phyloP scores from a whole-genome alignment of 1,140 invertebrate species.

The Calephelis virginiensis region DNA sequence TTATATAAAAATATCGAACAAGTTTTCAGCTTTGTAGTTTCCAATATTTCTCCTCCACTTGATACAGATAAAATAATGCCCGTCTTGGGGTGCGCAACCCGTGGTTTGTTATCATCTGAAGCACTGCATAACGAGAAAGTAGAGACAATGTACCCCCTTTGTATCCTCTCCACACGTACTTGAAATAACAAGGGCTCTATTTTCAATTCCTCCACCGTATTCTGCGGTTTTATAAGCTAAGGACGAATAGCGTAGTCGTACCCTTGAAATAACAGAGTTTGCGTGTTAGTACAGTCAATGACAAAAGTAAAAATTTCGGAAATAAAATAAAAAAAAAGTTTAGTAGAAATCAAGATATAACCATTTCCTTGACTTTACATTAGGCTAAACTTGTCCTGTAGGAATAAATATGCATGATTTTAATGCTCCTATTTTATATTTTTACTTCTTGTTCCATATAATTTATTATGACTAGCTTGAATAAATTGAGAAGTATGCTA shows the following conservation, averaged over 20 bases:
- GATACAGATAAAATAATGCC: constrained; percentile 21
- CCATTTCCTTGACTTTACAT: too few species aligned
- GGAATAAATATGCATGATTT: too few species aligned
- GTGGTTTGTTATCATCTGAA: constrained; percentile 57
- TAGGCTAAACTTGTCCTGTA: too few species aligned
- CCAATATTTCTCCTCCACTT: constrained; percentile 24
- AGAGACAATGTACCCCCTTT: constrained; percentile 61
- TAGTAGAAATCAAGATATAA: too few species aligned
- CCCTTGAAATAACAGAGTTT: constrained; percentile 41
- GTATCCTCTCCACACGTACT: constrained; percentile 61
- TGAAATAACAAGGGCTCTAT: constrained; percentile 67
- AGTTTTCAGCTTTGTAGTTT: constrained; percentile 20
- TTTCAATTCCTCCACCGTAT: constrained; percentile 65
- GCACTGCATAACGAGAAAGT: constrained; percentile 36
- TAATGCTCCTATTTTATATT: too few species aligned
- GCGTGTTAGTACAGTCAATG: constrained; percentile 13
- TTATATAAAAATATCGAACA: not conserved
- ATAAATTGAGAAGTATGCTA: too few species aligned
- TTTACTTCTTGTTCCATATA: too few species aligned
- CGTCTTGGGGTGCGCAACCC: constrained; percentile 25
- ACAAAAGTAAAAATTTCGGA: not conserved
- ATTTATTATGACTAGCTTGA: too few species aligned
- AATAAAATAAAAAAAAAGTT: too few species aligned
- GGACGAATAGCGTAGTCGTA: constrained; percentile 25
- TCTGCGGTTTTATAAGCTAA: constrained; percentile 53